Evolutionary conservation across 2,113 vertebrate species (phyloP).

Genomic region (Calypte anna): DNA sequence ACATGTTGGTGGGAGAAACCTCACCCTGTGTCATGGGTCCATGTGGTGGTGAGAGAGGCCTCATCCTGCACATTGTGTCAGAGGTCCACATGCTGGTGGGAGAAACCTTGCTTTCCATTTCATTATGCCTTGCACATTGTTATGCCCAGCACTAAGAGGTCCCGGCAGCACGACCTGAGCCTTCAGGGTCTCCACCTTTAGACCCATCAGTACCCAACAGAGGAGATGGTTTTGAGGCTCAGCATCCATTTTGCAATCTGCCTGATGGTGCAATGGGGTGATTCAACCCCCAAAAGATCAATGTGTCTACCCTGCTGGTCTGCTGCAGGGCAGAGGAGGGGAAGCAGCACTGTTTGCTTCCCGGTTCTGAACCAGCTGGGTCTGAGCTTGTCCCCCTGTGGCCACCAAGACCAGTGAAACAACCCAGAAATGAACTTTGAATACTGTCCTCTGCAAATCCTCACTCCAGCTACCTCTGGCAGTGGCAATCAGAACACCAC

Average conservation of each 20-base stretch:
- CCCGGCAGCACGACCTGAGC: fast-evolving
- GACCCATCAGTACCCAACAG: fast-evolving
- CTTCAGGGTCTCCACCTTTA: background rate
- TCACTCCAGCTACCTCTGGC: background rate
- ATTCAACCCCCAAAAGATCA: fast-evolving
- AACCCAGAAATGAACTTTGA: background rate
- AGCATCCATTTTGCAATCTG: background rate
- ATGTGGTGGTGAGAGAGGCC: too few relatives aligned
- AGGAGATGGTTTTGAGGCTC: background rate
- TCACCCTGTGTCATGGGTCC: background rate
- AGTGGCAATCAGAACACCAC: fast-evolving
- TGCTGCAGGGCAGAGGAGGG: background rate
- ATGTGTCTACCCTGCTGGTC: fast-evolving
- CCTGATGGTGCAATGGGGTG: fast-evolving
- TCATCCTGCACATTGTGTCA: background rate
- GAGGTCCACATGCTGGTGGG: fast-evolving
- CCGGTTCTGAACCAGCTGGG: background rate
- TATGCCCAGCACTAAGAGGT: fast-evolving
- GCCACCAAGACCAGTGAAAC: background rate
- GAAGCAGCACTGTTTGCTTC: background rate
- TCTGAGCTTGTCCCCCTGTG: background rate
- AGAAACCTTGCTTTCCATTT: background rate
- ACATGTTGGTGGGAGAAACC: fast-evolving
- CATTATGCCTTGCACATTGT: fast-evolving
- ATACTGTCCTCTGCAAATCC: background rate